These are phyloP conservation scores for Zalophus californianus DNA, from an alignment of 2,797 vertebrate genomes.

Conservation along the genomic window DNA sequence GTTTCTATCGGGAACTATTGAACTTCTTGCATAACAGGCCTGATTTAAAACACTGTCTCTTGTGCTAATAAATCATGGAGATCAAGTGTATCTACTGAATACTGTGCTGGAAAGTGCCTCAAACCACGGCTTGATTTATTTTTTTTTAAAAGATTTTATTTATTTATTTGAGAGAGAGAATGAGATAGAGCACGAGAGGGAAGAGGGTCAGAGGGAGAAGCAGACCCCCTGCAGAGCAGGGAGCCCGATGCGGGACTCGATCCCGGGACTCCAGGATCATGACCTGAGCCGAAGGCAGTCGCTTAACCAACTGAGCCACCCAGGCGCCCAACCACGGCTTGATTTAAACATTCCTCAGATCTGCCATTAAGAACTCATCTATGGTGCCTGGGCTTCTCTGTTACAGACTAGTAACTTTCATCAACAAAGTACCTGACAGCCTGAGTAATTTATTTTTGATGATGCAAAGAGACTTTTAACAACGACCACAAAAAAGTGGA, in stretches of 20 bases:
- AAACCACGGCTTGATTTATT: slow-evolving; percentile 8
- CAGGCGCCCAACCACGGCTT: background rate
- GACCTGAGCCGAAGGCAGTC: no score
- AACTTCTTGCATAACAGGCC: background rate
- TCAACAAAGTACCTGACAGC: slow-evolving; percentile 33
- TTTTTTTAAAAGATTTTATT: no score
- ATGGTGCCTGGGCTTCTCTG: background rate
- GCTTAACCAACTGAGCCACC: no score
- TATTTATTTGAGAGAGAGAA: no score
- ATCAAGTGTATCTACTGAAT: slow-evolving; percentile 47
- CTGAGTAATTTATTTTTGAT: slow-evolving; percentile 37
- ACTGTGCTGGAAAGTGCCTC: slow-evolving; percentile 49
- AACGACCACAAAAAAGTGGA: background rate
- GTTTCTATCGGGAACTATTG: slow-evolving; percentile 45
- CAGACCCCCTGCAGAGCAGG: no score
- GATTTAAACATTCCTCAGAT: slow-evolving; percentile 49
- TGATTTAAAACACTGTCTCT: slow-evolving; percentile 33
- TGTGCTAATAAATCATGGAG: slow-evolving; percentile 23
- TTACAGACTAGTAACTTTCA: slow-evolving; percentile 41
- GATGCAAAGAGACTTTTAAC: background rate
- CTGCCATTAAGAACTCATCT: slow-evolving; percentile 36
- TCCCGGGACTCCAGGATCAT: no score
- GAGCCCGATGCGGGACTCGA: no score
- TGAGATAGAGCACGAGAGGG: no score
- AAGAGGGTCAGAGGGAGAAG: no score